Conservation (phyloP, 2,888 invertebrate species). For the Orthosia gracilis region DNA sequence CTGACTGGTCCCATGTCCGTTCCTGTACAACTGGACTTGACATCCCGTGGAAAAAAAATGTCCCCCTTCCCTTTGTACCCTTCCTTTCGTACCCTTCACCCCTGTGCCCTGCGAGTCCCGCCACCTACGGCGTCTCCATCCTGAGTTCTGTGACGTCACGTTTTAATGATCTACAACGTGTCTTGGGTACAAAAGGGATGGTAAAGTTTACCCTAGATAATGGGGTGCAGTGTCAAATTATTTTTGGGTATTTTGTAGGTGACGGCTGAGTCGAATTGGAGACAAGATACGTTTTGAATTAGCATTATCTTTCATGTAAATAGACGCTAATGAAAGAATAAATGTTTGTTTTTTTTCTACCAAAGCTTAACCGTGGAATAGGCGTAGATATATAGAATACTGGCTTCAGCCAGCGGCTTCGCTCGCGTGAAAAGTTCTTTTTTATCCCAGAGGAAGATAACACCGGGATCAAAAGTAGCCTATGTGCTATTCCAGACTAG, state of each 20-base stretch:
- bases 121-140: conserved; percentile 42
- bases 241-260: conserved; percentile 13
- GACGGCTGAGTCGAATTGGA: neutral
- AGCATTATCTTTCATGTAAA: too few species aligned
- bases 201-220: conserved; percentile 29
- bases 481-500: too few species aligned
- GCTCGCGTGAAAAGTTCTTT: too few species aligned
- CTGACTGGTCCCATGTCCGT: conserved; percentile 17
- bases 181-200: conserved; percentile 35
- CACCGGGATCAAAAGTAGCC: too few species aligned
- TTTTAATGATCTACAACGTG: conserved; percentile 51
- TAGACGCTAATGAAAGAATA: too few species aligned
- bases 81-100: conserved; percentile 7
- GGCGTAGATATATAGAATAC: too few species aligned
- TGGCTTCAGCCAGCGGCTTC: too few species aligned
- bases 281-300: neutral
- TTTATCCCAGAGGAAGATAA: too few species aligned
- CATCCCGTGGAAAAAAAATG: conserved; percentile 62
- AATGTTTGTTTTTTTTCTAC: too few species aligned
- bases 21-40: conserved; percentile 64
- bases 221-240: conserved; percentile 40
- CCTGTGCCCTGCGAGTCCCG: conserved; percentile 17
- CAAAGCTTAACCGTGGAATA: too few species aligned
- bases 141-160: conserved; percentile 36
- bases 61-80: conserved; percentile 39